Conservation (phyloP, 2,888 invertebrate species). For the Eurytoma californica region DNA sequence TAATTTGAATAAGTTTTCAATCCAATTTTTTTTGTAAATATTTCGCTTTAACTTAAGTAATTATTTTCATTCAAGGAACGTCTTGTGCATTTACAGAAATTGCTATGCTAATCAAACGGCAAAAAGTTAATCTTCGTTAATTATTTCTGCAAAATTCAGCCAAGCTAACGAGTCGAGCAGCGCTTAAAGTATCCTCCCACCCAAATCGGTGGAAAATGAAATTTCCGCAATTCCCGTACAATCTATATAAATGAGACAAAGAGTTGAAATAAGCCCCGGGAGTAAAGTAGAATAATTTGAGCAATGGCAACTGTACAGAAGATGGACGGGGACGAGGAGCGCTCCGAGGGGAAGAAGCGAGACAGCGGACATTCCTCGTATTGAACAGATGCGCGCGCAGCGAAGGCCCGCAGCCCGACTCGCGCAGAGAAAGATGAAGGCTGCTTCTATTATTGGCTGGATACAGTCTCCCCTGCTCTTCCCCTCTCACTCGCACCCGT, state of each 20-base stretch:
- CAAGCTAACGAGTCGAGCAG: slow-evolving; percentile 23
- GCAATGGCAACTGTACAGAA: slow-evolving; percentile 50
- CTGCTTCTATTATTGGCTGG: slow-evolving; percentile 55
- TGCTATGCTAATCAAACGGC: slow-evolving; percentile 37
- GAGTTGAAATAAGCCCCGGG: slow-evolving; percentile 51
- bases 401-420: slow-evolving; percentile 15
- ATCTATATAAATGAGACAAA: slow-evolving; percentile 55
- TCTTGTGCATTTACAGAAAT: neutral
- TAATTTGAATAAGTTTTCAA: too few relatives aligned
- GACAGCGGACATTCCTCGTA: slow-evolving; percentile 57
- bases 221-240: slow-evolving; percentile 42
- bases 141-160: slow-evolving; percentile 44
- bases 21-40: too few relatives aligned
- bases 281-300: slow-evolving; percentile 56
- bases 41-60: neutral
- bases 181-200: neutral
- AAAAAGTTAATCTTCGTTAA: slow-evolving; percentile 35
- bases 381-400: slow-evolving; percentile 63
- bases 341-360: slow-evolving; percentile 30
- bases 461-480: slow-evolving; percentile 30
- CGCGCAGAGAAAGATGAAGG: slow-evolving; percentile 45
- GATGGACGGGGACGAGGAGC: slow-evolving; percentile 54
- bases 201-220: slow-evolving; percentile 46
- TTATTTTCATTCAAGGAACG: neutral
- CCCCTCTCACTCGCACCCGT: slow-evolving; percentile 20